Evolutionary conservation across 2,888 invertebrate species (phyloP), one percentile per base, ranked within the genome.

Genomic region (Lissonota sp.): DNA sequence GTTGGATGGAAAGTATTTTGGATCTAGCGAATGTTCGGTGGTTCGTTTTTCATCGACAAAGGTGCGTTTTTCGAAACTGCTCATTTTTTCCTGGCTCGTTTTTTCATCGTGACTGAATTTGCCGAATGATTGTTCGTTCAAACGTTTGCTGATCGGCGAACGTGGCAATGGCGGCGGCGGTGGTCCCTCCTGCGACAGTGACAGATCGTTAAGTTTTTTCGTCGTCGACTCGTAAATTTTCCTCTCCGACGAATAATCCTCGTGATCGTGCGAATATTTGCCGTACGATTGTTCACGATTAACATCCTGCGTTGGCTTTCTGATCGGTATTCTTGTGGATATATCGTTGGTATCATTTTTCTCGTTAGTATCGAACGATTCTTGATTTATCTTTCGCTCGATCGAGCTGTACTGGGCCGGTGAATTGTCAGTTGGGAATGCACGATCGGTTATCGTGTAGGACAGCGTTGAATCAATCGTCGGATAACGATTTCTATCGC

Each of bases 341-440:
- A 37, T 62, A 4, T 84, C 80, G 62, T 78, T 44, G 12, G 40
- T 16, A n/a, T 39, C 14, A 10, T 39, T 63, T n/a, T 62, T 26
- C 44, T 79, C 73, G n/a, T 42, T 57, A 0, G 74, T 62, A 10
- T 72, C 80, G 39, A 83, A 88, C 6, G 79, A 73, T 6, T 90
- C 90, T 51, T 88, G 86, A 67, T 90, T 90, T 46, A 91, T 90
- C 60, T 89, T 90, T 37, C 88, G 86, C 72, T 91, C 90, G 39
- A 90, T 89, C 0, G 91, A 90, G 42, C 90, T 90, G 78, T 89
- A 90, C 55, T 90, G 89, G 4, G 86, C 87, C 0, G 88, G 85
- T 1, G 87, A 87, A 78, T 82, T 87, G 40, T 88, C 89, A 0
- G 83, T 84, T 5, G 77, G 57, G 6, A 85, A 82, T 12, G 82